Evolutionary conservation across 2,797 vertebrate species (phyloP), one percentile per base, ranked within the genome.

Genomic region (Gambelia wislizenii): DNA sequence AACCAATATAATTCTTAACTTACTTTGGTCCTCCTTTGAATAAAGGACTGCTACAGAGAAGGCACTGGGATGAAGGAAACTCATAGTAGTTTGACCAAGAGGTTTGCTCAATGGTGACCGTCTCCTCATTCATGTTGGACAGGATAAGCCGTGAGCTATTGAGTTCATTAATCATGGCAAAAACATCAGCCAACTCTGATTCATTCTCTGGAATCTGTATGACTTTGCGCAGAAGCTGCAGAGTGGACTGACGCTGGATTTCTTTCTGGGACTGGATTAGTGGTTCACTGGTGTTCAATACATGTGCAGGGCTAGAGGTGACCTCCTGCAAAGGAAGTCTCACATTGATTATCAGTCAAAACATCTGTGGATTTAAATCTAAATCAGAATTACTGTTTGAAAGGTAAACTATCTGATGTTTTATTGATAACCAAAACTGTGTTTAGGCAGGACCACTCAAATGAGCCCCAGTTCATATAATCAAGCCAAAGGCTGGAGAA

Each of bases 21-120:
- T 96, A 99, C 99, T 98, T 98, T 90, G 97, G 97, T 86, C 96
- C 98, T 92, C 98, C 98, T 97, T 98, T 99, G 95, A 98, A 99
- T 89, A 99, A 97, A 25, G 98, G 97, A 95, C 96, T 98, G 95
- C 96, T 97, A 95, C 99, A 99, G 89, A 99, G 97, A 88, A 97
- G 97, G 95, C 99, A 99, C 92, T 98, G 98, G 75, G 97, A 97
- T 49, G 98, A 97, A 2, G 98, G 97, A 64, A 98, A 98, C 96
- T 99, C 98, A 14, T 98, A 99, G 94, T 98, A 98, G 94, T 96
- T 98, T 77, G 99, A 98, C 99, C 99, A 99, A 75, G 98, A 98
- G 14, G 98, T 98, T 83, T 98, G 98, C 85, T 98, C 97, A 42
- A 98, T 96, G 72, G 98, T 98, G 96, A 98, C 97, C 0, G 97